phyloP scores from a whole-genome alignment of 92 coral and sea anemone species.

The Chrysogorgia sp. region DNA sequence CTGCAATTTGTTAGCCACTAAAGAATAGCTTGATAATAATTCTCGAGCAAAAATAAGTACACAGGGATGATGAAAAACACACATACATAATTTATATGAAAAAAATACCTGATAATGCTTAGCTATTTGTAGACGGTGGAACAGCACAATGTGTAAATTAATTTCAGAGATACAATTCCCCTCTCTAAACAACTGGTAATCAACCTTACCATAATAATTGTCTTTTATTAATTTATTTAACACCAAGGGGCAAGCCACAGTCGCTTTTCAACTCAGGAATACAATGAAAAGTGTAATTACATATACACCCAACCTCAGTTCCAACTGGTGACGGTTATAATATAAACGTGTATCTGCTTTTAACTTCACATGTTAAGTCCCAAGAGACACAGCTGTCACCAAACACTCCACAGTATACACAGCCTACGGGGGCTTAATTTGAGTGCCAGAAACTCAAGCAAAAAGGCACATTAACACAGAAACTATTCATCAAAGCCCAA shows the following conservation, averaged over 20 bases:
- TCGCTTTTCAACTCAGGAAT: neutral
- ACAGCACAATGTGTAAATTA: neutral
- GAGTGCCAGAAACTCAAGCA: slow-evolving; percentile 10
- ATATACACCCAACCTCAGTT: neutral
- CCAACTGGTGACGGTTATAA: neutral
- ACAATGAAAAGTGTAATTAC: slow-evolving; percentile 27
- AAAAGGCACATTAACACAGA: neutral
- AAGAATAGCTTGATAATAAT: too few species aligned
- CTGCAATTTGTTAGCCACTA: too few species aligned
- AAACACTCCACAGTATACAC: too few species aligned
- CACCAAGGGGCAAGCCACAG: slow-evolving; percentile 43
- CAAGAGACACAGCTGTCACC: too few species aligned
- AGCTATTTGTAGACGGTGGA: neutral
- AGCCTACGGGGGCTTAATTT: too few species aligned
- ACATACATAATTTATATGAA: too few species aligned
- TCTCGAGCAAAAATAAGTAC: too few species aligned
- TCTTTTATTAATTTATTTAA: slow-evolving; percentile 25
- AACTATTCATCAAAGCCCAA: neutral
- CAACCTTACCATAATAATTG: slow-evolving; percentile 35
- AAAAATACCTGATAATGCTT: too few species aligned
- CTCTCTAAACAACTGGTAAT: slow-evolving; percentile 1
- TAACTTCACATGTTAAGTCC: too few species aligned
- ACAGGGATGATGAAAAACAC: too few species aligned
- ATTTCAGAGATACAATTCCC: neutral
- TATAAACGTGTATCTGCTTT: too few species aligned